Percentiles rank a stretch among this genome's conserved stretches.
These are phyloP conservation scores for Trichogramma evanescens DNA, from an alignment of 2,888 invertebrate genomes.

Conservation along the genomic window DNA sequence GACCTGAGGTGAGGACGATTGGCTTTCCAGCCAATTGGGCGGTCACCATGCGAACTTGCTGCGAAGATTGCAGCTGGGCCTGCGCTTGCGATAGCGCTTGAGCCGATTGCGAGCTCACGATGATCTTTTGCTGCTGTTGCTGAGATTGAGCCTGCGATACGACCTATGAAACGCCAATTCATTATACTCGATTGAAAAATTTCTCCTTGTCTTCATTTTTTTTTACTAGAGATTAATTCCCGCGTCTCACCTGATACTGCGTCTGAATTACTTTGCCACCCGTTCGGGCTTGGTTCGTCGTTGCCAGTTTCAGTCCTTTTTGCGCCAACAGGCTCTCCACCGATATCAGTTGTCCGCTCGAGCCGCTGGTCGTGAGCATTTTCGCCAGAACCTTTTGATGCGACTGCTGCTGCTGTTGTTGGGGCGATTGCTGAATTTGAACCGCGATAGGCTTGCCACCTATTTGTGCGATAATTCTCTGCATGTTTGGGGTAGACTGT, in stretches of 20 bases:
- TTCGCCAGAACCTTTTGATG: conserved; percentile 59
- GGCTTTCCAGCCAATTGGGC: conserved; percentile 45
- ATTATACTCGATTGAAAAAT: neutral
- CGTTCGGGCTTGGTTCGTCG: conserved; percentile 40
- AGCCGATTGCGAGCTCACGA: conserved; percentile 40
- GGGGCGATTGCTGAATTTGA: conserved; percentile 50
- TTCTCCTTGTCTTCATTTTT: neutral
- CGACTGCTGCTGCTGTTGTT: conserved; percentile 47
- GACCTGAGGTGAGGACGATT: conserved; percentile 41
- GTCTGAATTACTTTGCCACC: conserved; percentile 44
- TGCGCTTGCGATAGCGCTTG: conserved; percentile 23
- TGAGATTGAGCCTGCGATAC: conserved; percentile 42
- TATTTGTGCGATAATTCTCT: conserved; percentile 44
- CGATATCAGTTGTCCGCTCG: conserved; percentile 54
- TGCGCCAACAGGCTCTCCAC: conserved; percentile 56
- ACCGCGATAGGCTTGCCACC: conserved; percentile 47
- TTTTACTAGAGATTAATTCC: neutral
- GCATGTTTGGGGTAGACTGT: conserved; percentile 40
- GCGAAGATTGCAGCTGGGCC: conserved; percentile 28
- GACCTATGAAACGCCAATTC: conserved; percentile 29
- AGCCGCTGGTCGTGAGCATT: conserved; percentile 65
- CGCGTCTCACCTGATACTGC: conserved; percentile 40
- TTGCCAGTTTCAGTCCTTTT: conserved; percentile 42
- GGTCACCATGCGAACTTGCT: conserved; percentile 45
- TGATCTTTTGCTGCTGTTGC: conserved; percentile 38